Conservation (phyloP, 1,140 invertebrate genomes). For the Aphidius ervi region DNA sequence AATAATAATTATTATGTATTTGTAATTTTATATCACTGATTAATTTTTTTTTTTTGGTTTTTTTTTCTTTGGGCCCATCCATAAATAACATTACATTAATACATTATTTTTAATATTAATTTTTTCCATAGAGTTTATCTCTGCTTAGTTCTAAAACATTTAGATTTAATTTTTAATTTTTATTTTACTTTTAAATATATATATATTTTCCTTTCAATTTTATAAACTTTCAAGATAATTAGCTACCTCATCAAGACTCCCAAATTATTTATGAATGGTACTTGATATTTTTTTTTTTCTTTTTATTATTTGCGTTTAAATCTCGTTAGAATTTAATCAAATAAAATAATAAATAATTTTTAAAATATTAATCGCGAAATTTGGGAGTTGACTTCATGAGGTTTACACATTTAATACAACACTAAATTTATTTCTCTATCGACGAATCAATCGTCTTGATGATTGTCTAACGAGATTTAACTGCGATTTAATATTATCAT, state of each 20-base stretch:
- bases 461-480: conserved; percentile 55
- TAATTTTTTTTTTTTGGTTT: not conserved
- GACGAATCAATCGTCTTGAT: conserved; percentile 18
- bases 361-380: conserved; percentile 30
- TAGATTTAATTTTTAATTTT: not conserved
- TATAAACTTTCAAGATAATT: conserved; percentile 11
- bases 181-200: not conserved
- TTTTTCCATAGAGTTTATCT: not conserved
- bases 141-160: not conserved
- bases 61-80: not conserved
- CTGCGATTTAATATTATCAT: conserved; percentile 33
- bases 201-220: conserved; percentile 7
- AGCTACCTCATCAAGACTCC: conserved; percentile 53
- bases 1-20: conserved; percentile 30
- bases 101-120: not conserved
- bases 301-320: conserved; percentile 43
- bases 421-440: conserved; percentile 3
- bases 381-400: conserved; percentile 53
- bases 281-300: conserved; percentile 8
- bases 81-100: not conserved
- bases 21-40: conserved; percentile 30
- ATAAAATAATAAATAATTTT: not conserved
- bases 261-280: conserved; percentile 53
- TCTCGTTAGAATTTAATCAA: conserved; percentile 46
- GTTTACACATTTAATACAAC: conserved; percentile 37